Evolutionary conservation across 2,888 invertebrate species (phyloP), one percentile per base, ranked within the genome.

Genomic region (Eledone cirrhosa): DNA sequence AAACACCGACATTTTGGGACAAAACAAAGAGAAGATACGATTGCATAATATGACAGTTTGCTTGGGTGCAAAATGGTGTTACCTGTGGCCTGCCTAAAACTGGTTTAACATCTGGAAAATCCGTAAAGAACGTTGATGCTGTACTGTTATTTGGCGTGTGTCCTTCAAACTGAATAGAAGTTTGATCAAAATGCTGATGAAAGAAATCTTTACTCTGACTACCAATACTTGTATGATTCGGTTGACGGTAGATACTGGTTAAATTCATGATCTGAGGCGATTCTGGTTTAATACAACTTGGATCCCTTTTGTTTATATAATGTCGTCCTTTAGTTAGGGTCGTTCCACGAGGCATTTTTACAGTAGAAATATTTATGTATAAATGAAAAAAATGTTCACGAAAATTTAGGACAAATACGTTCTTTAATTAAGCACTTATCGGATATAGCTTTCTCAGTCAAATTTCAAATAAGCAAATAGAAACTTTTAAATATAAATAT

Each of bases 241-340:
- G 82, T 31, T 85, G 84, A 69, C 83, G 82, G 79, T 84, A 86
- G 79, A 85, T 84, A 75, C 86, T 85, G n/a, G 86, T 83, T 80
- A 86, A 82, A 80, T 84, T 85, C 80, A 86, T 80, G 77, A 87
- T 85, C 77, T 86, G 86, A 31, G 86, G 83, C 63, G 85, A 83
- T 47, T 76, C 76, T 48, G 24, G 75, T 63, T 80, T 81, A 31
- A 69, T 69, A 31, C 16, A 69, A n/a, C 22, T 5, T 19, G 69
- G 8, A 27, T 69, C 69, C 33, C 14, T 69, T 31, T 69, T 33
- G 31, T 29, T 82, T 59, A 85, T 80, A 80, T 82, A 87, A 80
- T 80, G 84, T 78, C 81, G 84, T 83, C 82, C 84, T 81, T 80
- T 85, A 81, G 69, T 80, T 67, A 82, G 79, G 75, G 83, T 63